Evolutionary conservation across 2,888 invertebrate genomes (phyloP), one percentile per base, ranked within the genome.

Genomic region (Noctua fimbriata): DNA sequence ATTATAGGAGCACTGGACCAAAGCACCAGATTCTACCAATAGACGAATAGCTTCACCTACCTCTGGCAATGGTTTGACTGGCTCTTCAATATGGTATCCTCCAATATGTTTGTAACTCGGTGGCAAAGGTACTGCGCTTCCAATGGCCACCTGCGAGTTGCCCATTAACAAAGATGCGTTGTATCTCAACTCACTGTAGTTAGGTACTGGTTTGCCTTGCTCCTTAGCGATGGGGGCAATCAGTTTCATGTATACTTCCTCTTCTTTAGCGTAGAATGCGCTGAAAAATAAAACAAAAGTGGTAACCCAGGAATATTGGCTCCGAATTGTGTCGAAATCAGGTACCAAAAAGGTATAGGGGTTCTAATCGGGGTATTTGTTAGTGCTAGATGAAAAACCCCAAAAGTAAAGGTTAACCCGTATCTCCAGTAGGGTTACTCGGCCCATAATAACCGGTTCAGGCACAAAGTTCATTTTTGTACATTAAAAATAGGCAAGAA

Each of bases 51-150:
- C 21, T 28, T 28, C 7, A 73, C 79, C 55, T 67, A 92, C 93
- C 87, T 90, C 85, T 1, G 92, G 91, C 63, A 93, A 86, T 16
- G 92, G 90, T 65, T 88, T 86, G 10, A 88, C 76, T 1, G 87
- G 79, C 0, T 87, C 81, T 44, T 89, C 84, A 52, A 93, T 91
- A 76, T 93, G 92, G 65, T 89, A 92, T 6, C 92, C 92, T n/a
- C 89, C 91, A 36, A 92, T 86, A 66, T 85, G 81, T 24, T 88
- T 88, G 32, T 88, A 89, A 49, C 80, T 90, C 49, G 87, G 90
- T 1, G 91, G 91, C 28, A 90, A 55, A 32, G 79, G 79, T 6
- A 82, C 21, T 21, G 89, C 55, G 6, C 82, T 74, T 16, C 89
- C 88, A 14, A 88, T 69, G 24, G 83, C 85, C 5, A 84, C 76